A percentile compares a stretch with the other conserved stretches of the same genome.
These are phyloP conservation scores for Ptychoptera contaminata DNA, from an alignment of 2,888 invertebrate genomes.

Conservation along the genomic window DNA sequence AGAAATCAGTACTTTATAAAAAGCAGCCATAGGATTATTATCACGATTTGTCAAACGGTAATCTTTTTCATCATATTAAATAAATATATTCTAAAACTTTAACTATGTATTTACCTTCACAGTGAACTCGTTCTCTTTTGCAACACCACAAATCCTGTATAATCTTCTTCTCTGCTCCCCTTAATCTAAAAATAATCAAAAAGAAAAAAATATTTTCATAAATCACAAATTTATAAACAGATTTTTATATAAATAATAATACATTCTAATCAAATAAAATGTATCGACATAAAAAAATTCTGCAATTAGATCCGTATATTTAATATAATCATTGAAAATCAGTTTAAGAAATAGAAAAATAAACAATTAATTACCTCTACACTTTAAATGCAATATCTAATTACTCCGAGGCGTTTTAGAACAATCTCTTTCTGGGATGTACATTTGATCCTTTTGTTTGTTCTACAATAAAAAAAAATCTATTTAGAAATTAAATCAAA, in stretches of 20 bases:
- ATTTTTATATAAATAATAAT: neutral
- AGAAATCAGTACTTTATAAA: neutral
- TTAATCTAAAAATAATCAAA: too few species aligned
- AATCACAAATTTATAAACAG: neutral
- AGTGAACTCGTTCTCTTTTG: too few species aligned
- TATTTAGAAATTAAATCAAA: neutral
- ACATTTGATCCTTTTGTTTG: too few species aligned
- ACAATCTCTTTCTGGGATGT: too few species aligned
- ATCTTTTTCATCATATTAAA: constrained; percentile 9
- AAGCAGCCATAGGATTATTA: constrained; percentile 9
- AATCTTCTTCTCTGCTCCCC: too few species aligned
- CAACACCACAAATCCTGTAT: too few species aligned
- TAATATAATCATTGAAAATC: constrained; percentile 13
- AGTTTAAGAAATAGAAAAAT: too few species aligned
- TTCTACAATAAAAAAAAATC: neutral
- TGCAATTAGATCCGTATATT: constrained; percentile 17
- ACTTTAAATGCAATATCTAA: too few species aligned
- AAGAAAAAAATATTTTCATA: too few species aligned
- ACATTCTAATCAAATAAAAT: neutral
- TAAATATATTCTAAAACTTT: too few species aligned
- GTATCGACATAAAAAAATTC: constrained; percentile 7
- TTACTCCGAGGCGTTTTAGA: too few species aligned
- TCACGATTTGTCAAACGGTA: constrained; percentile 10
- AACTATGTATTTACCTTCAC: too few species aligned
- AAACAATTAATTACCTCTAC: neutral